phyloP scores from a whole-genome alignment of 2,113 vertebrate genomes.

The Gyps fulvus region DNA sequence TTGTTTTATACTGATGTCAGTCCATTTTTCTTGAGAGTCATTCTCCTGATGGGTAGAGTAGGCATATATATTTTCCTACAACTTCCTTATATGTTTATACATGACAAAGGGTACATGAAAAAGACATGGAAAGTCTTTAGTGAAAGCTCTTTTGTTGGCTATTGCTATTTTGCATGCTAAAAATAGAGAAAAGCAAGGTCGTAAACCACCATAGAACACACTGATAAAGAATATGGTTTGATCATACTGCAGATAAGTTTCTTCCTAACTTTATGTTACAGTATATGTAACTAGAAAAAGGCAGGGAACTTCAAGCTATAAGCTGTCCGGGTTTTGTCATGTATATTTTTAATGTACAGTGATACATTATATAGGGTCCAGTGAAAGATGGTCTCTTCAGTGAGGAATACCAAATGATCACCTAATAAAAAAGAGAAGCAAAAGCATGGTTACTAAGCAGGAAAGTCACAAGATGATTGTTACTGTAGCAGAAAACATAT shows the following conservation, averaged over 20 bases:
- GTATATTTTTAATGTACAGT: neutral
- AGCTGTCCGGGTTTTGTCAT: neutral
- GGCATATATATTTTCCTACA: neutral
- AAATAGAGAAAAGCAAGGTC: neutral
- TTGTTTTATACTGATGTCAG: neutral
- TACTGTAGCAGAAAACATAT: neutral
- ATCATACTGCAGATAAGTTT: neutral
- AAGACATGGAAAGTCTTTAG: neutral
- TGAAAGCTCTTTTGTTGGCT: neutral
- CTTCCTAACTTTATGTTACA: neutral
- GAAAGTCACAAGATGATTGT: neutral
- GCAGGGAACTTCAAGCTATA: neutral
- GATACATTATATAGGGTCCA: neutral
- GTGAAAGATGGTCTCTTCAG: neutral
- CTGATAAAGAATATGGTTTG: neutral
- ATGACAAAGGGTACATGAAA: neutral
- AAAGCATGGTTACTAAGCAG: neutral
- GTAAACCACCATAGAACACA: neutral
- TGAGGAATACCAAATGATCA: neutral
- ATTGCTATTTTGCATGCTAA: neutral
- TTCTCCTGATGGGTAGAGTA: neutral
- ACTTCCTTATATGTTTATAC: neutral
- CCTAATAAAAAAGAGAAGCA: neutral
- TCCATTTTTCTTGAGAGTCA: neutral
- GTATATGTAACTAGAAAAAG: neutral